Conservation (phyloP, 1,140 invertebrate species). For the Andrena cerasifolii region DNA sequence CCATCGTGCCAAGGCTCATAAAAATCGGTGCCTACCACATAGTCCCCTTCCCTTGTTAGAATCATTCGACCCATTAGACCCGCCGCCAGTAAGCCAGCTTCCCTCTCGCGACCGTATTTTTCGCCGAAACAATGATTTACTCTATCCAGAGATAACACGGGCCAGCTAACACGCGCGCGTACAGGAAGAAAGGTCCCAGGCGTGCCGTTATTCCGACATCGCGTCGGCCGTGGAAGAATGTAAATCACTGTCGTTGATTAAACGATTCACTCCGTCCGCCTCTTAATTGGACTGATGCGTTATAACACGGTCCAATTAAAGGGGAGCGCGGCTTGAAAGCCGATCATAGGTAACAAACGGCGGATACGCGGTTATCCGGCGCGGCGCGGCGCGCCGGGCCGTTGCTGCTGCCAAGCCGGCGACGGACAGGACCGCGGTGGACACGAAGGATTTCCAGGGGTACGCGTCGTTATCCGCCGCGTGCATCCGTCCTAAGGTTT, state of each 20-base stretch:
- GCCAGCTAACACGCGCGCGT: conserved; percentile 23
- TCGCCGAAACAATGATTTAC: conserved; percentile 42
- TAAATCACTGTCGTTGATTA: conserved; percentile 77
- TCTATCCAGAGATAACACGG: neutral
- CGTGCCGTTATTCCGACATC: conserved; percentile 47
- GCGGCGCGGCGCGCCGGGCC: no score
- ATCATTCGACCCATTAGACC: neutral
- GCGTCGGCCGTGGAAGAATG: conserved; percentile 61
- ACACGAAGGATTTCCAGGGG: conserved; percentile 2
- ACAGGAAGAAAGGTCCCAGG: conserved; percentile 57
- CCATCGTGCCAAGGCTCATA: no score
- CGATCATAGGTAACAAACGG: conserved; percentile 70
- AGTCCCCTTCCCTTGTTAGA: neutral
- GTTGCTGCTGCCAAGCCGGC: neutral
- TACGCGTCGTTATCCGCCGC: conserved; percentile 8
- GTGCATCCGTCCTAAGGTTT: conserved; percentile 6
- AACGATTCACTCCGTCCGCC: conserved; percentile 73
- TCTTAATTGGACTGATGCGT: conserved; percentile 75
- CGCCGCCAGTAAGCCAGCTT: neutral
- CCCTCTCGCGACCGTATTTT: conserved; percentile 18
- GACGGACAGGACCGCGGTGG: neutral
- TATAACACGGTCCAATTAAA: conserved; percentile 76
- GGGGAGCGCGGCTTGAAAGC: conserved; percentile 59
- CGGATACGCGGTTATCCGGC: no score
- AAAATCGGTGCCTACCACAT: no score